These are phyloP conservation scores for Melipona quadrifasciata DNA, from an alignment of 1,140 invertebrate species.

Conservation along the genomic window DNA sequence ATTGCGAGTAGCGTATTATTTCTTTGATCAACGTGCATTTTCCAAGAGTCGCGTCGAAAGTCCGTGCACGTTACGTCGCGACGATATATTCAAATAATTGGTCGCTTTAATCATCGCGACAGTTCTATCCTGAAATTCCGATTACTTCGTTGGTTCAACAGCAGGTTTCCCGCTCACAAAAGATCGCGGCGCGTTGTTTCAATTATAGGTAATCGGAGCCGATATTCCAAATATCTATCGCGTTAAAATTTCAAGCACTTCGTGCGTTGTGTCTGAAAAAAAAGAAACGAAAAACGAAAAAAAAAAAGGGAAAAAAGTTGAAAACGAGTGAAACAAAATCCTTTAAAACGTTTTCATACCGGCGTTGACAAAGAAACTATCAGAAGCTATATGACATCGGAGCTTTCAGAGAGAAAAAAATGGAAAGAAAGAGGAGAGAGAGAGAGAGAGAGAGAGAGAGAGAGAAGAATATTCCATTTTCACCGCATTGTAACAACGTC, in stretches of 20 bases:
- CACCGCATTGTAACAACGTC: background rate
- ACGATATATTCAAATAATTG: no score
- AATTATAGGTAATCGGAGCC: background rate
- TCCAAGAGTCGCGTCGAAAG: no score
- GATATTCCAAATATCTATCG: background rate
- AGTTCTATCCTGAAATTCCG: background rate
- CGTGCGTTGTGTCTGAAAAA: background rate
- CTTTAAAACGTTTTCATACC: background rate
- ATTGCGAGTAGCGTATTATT: no score
- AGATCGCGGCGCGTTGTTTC: background rate
- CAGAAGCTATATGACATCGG: background rate
- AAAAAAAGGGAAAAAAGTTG: background rate
- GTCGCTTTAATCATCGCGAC: no score
- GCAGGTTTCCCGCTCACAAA: background rate
- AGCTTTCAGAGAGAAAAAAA: background rate
- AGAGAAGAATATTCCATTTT: constrained; percentile 4
- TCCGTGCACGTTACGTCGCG: no score
- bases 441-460: no score
- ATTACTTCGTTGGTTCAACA: no score
- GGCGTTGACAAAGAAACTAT: background rate
- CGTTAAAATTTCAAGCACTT: background rate
- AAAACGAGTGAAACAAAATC: background rate
- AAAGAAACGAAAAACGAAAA: background rate
- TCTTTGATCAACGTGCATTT: no score
- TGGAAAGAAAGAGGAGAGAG: background rate